Conservation (phyloP, 2,888 invertebrate species). For the Mellilla xanthometata region DNA sequence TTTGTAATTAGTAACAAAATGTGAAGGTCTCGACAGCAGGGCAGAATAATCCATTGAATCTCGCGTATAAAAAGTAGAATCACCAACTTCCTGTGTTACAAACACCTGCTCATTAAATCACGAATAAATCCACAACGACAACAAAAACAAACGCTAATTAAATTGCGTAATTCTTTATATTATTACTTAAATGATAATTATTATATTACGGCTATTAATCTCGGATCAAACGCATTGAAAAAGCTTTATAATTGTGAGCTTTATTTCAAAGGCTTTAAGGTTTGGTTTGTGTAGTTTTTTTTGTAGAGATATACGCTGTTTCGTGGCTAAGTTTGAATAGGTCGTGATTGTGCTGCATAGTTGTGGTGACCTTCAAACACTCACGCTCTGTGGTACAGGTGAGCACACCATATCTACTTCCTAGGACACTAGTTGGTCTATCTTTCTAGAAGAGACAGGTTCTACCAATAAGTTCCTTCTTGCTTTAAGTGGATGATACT, state of each 20-base stretch:
- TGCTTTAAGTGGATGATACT: no score
- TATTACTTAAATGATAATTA: slow-evolving; percentile 39
- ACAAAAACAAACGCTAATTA: slow-evolving; percentile 36
- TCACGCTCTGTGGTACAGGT: slow-evolving; percentile 59
- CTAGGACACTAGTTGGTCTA: background rate
- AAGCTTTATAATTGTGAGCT: background rate
- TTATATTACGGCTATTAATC: slow-evolving; percentile 14
- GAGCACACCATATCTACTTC: slow-evolving; percentile 2
- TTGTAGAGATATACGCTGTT: slow-evolving; percentile 33
- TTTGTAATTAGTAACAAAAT: no score
- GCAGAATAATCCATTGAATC: background rate
- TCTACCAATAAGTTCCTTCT: no score
- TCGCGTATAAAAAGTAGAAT: background rate
- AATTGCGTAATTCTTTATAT: slow-evolving; percentile 40
- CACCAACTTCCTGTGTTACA: slow-evolving; percentile 8
- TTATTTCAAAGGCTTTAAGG: slow-evolving; percentile 4
- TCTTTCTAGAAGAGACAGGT: no score
- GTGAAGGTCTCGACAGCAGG: no score
- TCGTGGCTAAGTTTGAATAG: slow-evolving; percentile 28
- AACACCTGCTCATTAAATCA: slow-evolving; percentile 21
- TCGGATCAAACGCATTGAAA: slow-evolving; percentile 1
- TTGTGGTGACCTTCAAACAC: slow-evolving; percentile 64
- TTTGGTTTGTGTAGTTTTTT: slow-evolving; percentile 15
- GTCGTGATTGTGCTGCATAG: slow-evolving; percentile 73
- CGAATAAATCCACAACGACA: slow-evolving; percentile 8